Conservation (phyloP, 2,113 vertebrate genomes). For the Naja naja region DNA sequence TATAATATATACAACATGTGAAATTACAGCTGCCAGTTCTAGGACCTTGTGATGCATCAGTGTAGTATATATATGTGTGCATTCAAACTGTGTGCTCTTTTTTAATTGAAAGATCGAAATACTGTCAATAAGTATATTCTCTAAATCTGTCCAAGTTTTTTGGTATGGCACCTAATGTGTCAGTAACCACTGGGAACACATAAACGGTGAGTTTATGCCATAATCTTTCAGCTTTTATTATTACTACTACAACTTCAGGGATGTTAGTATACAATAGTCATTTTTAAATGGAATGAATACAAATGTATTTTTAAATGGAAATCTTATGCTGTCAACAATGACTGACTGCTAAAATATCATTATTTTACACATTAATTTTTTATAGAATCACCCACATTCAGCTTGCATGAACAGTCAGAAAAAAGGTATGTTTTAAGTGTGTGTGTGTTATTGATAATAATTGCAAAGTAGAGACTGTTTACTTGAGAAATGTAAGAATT, state of each 20-base stretch:
- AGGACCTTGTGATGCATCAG: not conserved
- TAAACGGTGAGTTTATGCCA: not conserved
- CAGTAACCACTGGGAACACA: not conserved
- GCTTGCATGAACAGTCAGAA: constrained; percentile 72
- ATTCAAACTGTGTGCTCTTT: not conserved
- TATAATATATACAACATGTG: not conserved
- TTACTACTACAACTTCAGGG: not conserved
- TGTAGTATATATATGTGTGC: not conserved
- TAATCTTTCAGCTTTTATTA: not conserved
- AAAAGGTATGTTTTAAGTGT: constrained; percentile 78
- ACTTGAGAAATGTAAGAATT: not conserved
- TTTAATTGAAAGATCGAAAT: not conserved
- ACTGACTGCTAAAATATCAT: fast-evolving
- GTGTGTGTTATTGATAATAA: not conserved
- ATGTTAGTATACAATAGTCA: not conserved
- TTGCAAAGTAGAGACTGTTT: not conserved
- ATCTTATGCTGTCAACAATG: not conserved
- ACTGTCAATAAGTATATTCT: not conserved
- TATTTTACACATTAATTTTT: constrained; percentile 49
- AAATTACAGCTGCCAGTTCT: not conserved
- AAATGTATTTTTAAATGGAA: not conserved
- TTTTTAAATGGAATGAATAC: not conserved
- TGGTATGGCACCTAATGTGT: not conserved
- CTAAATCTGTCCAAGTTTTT: not conserved
- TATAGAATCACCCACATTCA: constrained; percentile 79